phyloP scores from a whole-genome alignment of 2,113 vertebrate genomes.

The Muscicapa adusta region DNA sequence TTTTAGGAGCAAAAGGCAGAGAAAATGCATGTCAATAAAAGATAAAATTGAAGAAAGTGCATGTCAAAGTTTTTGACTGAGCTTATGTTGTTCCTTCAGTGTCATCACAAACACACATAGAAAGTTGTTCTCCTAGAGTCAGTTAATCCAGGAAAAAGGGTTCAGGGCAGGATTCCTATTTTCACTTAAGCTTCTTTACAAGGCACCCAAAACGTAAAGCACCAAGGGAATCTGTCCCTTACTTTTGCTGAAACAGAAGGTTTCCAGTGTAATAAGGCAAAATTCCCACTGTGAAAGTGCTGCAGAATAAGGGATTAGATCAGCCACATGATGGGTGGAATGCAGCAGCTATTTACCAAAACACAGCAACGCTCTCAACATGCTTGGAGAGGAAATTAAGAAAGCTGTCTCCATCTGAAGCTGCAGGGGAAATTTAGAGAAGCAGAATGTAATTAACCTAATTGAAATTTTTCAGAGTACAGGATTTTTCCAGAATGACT shows the following conservation, averaged over 20 bases:
- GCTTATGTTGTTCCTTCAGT: background rate
- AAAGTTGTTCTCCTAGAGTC: background rate
- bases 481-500: conserved; percentile 11
- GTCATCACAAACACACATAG: background rate
- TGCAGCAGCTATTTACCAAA: background rate
- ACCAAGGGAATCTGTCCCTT: background rate
- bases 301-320: conserved; percentile 4
- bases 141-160: background rate
- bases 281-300: background rate
- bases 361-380: background rate
- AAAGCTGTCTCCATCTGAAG: background rate
- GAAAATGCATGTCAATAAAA: background rate
- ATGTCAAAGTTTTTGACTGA: background rate
- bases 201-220: background rate
- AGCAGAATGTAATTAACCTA: conserved; percentile 31
- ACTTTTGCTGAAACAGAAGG: background rate
- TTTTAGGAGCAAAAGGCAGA: background rate
- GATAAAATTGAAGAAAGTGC: background rate
- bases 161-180: background rate
- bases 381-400: conserved; percentile 24
- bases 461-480: conserved; percentile 9
- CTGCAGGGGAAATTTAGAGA: background rate
- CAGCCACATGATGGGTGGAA: background rate
- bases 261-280: background rate
- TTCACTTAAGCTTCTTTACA: background rate